phyloP scores from a whole-genome alignment of 1,140 invertebrate species.

The Solenopsis invicta region DNA sequence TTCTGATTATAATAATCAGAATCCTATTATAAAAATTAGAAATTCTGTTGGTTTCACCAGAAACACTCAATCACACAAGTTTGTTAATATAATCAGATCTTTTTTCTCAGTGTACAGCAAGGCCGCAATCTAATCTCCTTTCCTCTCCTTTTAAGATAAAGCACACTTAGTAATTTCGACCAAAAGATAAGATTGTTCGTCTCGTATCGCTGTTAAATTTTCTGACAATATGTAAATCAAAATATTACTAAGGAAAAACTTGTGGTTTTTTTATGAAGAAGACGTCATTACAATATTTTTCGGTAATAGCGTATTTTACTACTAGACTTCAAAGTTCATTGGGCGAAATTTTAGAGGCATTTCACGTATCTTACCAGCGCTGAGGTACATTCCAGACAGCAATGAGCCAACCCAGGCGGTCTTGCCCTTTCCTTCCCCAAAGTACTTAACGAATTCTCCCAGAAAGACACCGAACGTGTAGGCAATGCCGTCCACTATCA shows the following conservation, averaged over 20 bases:
- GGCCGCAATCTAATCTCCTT: slow-evolving; percentile 3
- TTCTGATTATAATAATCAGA: no score
- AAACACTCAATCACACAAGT: no score
- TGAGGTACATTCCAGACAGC: slow-evolving; percentile 97
- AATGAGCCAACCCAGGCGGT: slow-evolving; percentile 98
- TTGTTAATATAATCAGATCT: no score
- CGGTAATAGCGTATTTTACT: not conserved
- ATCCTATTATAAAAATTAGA: no score
- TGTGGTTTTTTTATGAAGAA: not conserved
- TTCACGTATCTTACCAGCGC: slow-evolving; percentile 90
- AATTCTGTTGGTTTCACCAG: no score
- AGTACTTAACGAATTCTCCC: slow-evolving; percentile 93
- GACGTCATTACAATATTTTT: not conserved
- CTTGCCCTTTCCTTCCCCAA: slow-evolving; percentile 94
- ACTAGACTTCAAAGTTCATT: not conserved
- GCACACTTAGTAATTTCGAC: not conserved
- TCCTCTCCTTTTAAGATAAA: slow-evolving; percentile 32
- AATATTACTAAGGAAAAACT: slow-evolving; percentile 11
- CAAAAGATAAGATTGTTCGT: slow-evolving; percentile 14
- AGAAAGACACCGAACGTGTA: slow-evolving; percentile 97
- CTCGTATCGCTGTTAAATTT: not conserved
- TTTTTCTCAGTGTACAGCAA: not conserved
- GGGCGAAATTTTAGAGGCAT: not conserved
- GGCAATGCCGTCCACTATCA: slow-evolving; percentile 99
- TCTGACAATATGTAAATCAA: not conserved